Evolutionary conservation across 2,797 vertebrate genomes (phyloP), one percentile per base, ranked within the genome.

Genomic region (Spea hammondii): DNA sequence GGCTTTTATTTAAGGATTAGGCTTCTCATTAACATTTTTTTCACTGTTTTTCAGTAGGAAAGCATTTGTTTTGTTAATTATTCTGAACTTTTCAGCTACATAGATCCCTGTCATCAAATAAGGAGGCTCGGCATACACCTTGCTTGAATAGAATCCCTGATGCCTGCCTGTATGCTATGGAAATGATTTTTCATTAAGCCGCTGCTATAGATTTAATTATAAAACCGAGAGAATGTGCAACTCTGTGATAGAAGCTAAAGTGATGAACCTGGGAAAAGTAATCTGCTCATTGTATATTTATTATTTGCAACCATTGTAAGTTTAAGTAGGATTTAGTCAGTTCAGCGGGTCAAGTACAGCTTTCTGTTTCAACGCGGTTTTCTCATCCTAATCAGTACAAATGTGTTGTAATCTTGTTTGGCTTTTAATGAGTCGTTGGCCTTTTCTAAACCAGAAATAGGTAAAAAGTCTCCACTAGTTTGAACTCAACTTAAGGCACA

Each of bases 381-480:
- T 76, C 76, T 65, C 47, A 62, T 69, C 51, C 66, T 82, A 67
- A 14, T 13, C 73, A 84, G 77, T 80, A 8, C 65, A 78, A 84
- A 51, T 72, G n/a, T 69, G 49, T n/a, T 75, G 73, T 68, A 80
- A 60, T 68, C 50, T 32, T 72, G 1, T 83, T 76, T 79, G 59
- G 66, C 69, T 81, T 72, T 81, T 76, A 76, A 81, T 81, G 79
- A 81, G 68, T 81, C 74, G 72, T 77, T 81, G 79, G 69, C 79
- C 74, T 81, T 80, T 81, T 81, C 62, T 81, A 74, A 76, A 72
- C 79, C 60, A 48, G 70, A 76, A 76, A 66, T 62, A 76, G 44
- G 47, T 11, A n/a, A 48, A 78, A 71, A 50, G 47, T 53, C 59
- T 77, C 66, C 64, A 72, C 68, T 32, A 62, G 14, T 72, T 81